Evolutionary conservation across 2,113 vertebrate species (phyloP), one percentile per base, ranked within the genome.

Genomic region (Nothoprocta pentlandii): DNA sequence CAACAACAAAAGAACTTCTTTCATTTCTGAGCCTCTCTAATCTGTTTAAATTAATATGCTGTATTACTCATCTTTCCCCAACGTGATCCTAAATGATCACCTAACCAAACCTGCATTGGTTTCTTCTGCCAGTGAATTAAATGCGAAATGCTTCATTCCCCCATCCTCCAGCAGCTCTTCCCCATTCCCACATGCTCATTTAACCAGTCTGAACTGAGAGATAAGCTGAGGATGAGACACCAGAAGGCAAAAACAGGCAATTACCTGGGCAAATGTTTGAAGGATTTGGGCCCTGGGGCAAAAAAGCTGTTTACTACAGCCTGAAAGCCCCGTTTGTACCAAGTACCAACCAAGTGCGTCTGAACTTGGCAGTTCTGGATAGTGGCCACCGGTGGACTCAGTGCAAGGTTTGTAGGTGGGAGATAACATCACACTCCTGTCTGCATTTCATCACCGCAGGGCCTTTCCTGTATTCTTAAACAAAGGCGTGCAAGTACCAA

Each of bases 391-490:
- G 11, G 92, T 87, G 98, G 97, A 96, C 98, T 93, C 85, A 88
- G 30, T 93, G 95, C 69, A 68, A 92, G 89, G 71, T 97, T 97
- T 97, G 89, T 92, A 78, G 92, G 95, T 78, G 82, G 67, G 61
- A 73, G 97, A 98, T 98, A 98, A 96, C 94, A 98, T 98, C 97
- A 85, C 5, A 41, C 91, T 96, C 74, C 97, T 42, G 96, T 97
- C 97, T 97, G 54, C 96, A 68, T 95, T 97, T 96, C 94, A 83
- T 89, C 96, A 96, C 97, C 96, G 26, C 87, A 68, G 97, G 98
- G 97, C 85, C 93, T 96, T 87, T 88, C 51, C 94, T 94, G 73
- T 92, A 23, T 87, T 96, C 96, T 93, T 64, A 80, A 92, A 94
- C 97, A 95, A 97, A 97, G 97, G 97, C 54, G 58, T 92, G 87